Evolutionary conservation across 1,140 invertebrate genomes (phyloP).

Genomic region (Eumaeus atala): DNA sequence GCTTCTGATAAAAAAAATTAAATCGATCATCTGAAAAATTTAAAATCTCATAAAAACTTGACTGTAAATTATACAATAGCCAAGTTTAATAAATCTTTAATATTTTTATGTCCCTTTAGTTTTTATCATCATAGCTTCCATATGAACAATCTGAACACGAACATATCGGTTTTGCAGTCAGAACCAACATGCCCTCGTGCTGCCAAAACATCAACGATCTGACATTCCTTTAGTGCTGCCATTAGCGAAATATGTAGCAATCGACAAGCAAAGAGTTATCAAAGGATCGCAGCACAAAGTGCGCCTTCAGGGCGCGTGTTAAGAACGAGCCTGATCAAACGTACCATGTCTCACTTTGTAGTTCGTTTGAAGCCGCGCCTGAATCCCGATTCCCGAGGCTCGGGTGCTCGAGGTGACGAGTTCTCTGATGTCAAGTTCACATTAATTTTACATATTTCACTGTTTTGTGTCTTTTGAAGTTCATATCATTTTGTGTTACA

Average conservation of each 20-base stretch:
- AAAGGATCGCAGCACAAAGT: conserved; percentile 14
- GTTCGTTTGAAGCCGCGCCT: conserved; percentile 12
- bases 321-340: conserved; percentile 15
- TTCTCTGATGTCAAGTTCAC: not conserved
- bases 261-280: conserved; percentile 17
- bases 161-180: too few species aligned
- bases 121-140: too few species aligned
- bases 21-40: too few species aligned
- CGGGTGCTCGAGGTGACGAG: not conserved
- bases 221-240: conserved; percentile 6
- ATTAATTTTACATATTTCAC: conserved; percentile 6
- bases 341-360: conserved; percentile 16
- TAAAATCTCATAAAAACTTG: too few species aligned
- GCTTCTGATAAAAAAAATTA: too few species aligned
- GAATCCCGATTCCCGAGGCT: conserved; percentile 12
- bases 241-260: conserved; percentile 7
- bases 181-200: too few species aligned
- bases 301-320: conserved; percentile 15
- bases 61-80: too few species aligned
- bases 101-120: too few species aligned
- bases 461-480: not conserved
- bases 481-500: not conserved
- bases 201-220: too few species aligned
- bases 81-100: too few species aligned
- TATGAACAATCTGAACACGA: too few species aligned